phyloP scores from a whole-genome alignment of 2,797 vertebrate genomes.

The Astyanax mexicanus region DNA sequence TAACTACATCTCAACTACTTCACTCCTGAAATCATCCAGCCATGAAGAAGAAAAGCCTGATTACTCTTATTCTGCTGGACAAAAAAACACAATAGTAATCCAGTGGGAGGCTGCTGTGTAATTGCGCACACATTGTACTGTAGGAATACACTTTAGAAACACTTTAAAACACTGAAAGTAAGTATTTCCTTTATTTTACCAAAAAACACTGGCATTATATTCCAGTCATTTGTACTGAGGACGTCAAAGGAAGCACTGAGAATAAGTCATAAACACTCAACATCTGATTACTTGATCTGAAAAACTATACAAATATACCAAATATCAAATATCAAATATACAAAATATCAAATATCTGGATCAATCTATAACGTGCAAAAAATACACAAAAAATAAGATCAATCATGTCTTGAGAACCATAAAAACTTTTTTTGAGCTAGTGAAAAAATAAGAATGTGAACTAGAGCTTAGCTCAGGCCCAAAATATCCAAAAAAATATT shows the following conservation, averaged over 20 bases:
- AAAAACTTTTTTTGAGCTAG: too few relatives aligned
- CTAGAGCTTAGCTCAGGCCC: too few relatives aligned
- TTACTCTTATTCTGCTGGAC: neutral
- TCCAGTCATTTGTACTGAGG: neutral
- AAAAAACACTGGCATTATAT: conserved; percentile 7
- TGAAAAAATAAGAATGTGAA: too few relatives aligned
- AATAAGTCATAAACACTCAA: neutral
- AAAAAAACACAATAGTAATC: conserved; percentile 3
- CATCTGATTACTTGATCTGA: neutral
- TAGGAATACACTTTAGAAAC: too few relatives aligned
- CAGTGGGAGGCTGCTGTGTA: neutral
- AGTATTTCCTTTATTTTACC: neutral
- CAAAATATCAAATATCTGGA: too few relatives aligned
- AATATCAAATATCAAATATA: too few relatives aligned
- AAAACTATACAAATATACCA: too few relatives aligned
- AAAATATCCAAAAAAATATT: too few relatives aligned
- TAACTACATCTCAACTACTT: conserved; percentile 11
- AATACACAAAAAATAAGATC: too few relatives aligned
- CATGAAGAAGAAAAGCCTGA: conserved; percentile 15
- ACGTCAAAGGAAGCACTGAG: neutral
- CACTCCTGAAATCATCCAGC: conserved; percentile 9
- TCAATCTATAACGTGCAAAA: too few relatives aligned
- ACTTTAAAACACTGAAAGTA: neutral
- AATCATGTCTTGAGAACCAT: too few relatives aligned
- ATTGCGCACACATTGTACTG: neutral